Base-by-base conservation (phyloP, 2,797 vertebrate genomes). In the Clangula hyemalis region DNA sequence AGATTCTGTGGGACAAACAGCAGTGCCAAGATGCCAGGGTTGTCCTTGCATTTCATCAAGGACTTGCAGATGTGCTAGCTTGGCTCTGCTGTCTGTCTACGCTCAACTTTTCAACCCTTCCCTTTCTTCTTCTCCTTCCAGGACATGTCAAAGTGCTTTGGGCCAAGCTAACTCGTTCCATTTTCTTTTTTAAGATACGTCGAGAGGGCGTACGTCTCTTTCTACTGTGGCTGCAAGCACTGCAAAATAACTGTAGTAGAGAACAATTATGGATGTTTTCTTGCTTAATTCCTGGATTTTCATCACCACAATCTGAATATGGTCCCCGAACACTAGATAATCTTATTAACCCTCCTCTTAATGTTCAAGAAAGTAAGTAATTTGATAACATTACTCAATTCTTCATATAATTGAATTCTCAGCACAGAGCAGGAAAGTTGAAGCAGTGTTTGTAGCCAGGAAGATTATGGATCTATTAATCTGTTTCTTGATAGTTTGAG, bases 241-340 rank as follows among this genome's bases (percentile, higher is more conserved):
- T 99, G 93, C 99, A 99, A 89, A 98, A 97, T 96, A 99, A 99
- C 72, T 99, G 99, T 24, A 98, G 98, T 96, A 98, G 97, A 74
- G 99, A 99, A 97, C 99, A 99, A 93, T 98, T 99, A 82, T 99
- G 99, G 97, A 99, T 99, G 97, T 99, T 99, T 93, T 99, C 99
- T 57, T 99, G 99, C 97, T 98, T 99, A 97, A 99, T 99, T 97
- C 99, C 99, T 65, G 99, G 99, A 90, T 99, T 99, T 97, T 99
- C 99, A 21, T 97, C 99, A 61, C 99, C 99, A 22, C 98, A 98
- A 34, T 99, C 98, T 77, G 98, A 99, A n/a, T 98, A 98, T 81
- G 99, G 98, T 34, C 98, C 99, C 72, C 98, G 98, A 95, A 99
- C 99, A 56, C 98, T 99, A 97, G 99, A 99, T 97, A 99, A 98